phyloP scores from a whole-genome alignment of 1,140 invertebrate genomes.

The Monomorium pharaonis region DNA sequence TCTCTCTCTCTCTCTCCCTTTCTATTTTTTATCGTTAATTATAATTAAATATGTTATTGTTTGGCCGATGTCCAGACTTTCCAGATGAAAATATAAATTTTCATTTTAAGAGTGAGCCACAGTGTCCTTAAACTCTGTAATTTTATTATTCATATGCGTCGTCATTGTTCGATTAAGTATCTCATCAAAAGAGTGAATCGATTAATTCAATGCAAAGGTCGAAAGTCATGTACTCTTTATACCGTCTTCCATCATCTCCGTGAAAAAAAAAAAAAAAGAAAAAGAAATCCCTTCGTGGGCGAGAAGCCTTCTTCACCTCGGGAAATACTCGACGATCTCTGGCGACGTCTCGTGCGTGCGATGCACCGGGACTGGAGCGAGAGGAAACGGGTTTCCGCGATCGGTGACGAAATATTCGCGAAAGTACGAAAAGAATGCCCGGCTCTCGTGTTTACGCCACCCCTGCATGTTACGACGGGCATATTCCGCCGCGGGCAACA shows the following conservation, averaged over 20 bases:
- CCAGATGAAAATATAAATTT: too few relatives aligned
- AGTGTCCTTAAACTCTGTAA: not conserved
- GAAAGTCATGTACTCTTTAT: not conserved
- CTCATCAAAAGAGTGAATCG: not conserved
- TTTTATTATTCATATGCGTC: not conserved
- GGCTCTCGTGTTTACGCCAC: conserved; percentile 73
- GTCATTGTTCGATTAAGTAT: not conserved
- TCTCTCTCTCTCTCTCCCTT: too few relatives aligned
- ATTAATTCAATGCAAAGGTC: not conserved
- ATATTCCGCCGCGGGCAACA: conserved; percentile 65
- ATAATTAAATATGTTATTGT: too few relatives aligned
- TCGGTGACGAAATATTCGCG: conserved; percentile 51
- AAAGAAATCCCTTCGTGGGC: conserved; percentile 53
- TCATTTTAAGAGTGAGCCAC: too few relatives aligned
- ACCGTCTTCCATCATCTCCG: not conserved
- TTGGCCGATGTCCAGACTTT: too few relatives aligned
- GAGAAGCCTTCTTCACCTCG: conserved; percentile 41
- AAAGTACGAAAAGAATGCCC: conserved; percentile 65
- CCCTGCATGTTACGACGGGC: conserved; percentile 74
- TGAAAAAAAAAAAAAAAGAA: not conserved
- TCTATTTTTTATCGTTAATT: too few relatives aligned
- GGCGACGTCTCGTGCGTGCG: not conserved
- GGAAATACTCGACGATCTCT: not conserved
- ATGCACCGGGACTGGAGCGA: not conserved
- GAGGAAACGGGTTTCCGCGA: not conserved